These are phyloP conservation scores for Drosophila ironensis DNA, from an alignment of 1,140 invertebrate genomes.

Conservation along the genomic window DNA sequence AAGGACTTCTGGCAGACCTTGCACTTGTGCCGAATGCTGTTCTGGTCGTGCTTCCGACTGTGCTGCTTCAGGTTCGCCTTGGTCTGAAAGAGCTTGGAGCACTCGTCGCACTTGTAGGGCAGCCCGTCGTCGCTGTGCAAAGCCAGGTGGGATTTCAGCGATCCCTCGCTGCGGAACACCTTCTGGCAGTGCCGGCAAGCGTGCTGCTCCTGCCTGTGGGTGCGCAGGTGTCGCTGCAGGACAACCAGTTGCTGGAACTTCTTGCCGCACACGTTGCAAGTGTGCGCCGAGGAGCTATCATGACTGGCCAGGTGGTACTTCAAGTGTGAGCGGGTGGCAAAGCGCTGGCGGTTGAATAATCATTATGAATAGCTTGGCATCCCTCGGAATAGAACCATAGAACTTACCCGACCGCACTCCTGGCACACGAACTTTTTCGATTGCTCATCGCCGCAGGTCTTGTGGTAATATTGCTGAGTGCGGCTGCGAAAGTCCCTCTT, in stretches of 20 bases:
- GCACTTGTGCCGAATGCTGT: conserved; percentile 42
- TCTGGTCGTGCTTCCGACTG: conserved; percentile 58
- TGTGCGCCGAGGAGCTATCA: not conserved
- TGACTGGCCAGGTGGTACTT: conserved; percentile 70
- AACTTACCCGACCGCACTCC: conserved; percentile 56
- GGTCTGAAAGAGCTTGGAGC: conserved; percentile 81
- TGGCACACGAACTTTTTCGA: conserved; percentile 55
- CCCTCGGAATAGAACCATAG: too few relatives aligned
- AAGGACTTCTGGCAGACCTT: conserved; percentile 60
- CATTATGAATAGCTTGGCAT: not conserved
- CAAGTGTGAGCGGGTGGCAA: conserved; percentile 62
- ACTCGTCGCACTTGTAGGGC: conserved; percentile 81
- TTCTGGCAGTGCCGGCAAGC: conserved; percentile 51
- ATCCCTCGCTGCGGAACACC: conserved; percentile 32
- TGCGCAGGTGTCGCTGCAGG: conserved; percentile 43
- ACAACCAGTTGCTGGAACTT: conserved; percentile 43
- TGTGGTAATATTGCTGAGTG: conserved; percentile 84
- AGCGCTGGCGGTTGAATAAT: conserved; percentile 31
- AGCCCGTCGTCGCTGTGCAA: conserved; percentile 41
- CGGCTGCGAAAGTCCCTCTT: conserved; percentile 83
- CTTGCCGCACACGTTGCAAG: conserved; percentile 44
- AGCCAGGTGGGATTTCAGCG: conserved; percentile 38
- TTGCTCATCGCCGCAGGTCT: conserved; percentile 77
- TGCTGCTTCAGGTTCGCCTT: conserved; percentile 82
- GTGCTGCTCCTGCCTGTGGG: conserved; percentile 20